phyloP scores from a whole-genome alignment of 2,113 vertebrate genomes.

The Cercopithecus mona region DNA sequence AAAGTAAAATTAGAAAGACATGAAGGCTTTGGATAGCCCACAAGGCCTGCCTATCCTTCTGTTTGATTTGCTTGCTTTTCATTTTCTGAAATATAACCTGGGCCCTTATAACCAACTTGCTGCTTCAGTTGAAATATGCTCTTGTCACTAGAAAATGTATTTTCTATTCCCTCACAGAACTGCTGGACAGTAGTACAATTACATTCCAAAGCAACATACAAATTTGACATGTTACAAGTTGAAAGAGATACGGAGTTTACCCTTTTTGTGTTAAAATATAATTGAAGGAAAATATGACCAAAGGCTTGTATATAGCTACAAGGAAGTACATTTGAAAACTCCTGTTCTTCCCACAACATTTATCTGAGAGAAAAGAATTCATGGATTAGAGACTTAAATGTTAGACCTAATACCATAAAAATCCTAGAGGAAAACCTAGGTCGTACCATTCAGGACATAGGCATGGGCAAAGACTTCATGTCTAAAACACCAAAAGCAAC shows the following conservation, averaged over 20 bases:
- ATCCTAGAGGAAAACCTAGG: no score
- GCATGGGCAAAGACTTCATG: no score
- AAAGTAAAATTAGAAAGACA: conserved; percentile 62
- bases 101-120: conserved; percentile 35
- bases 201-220: conserved; percentile 40
- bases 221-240: conserved; percentile 33
- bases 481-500: no score
- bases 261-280: conserved; percentile 33
- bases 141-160: conserved; percentile 50
- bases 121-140: conserved; percentile 43
- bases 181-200: neutral
- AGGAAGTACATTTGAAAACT: neutral
- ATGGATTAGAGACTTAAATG: no score
- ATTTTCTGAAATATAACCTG: conserved; percentile 61
- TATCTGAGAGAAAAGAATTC: neutral
- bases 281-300: conserved; percentile 2
- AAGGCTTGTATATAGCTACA: neutral
- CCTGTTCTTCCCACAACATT: neutral
- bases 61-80: conserved; percentile 48
- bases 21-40: neutral
- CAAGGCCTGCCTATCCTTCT: neutral
- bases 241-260: neutral
- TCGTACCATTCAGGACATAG: no score
- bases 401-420: no score
- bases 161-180: conserved; percentile 46